Conservation (phyloP, 1,140 invertebrate species). For the Aphidius ervi region DNA sequence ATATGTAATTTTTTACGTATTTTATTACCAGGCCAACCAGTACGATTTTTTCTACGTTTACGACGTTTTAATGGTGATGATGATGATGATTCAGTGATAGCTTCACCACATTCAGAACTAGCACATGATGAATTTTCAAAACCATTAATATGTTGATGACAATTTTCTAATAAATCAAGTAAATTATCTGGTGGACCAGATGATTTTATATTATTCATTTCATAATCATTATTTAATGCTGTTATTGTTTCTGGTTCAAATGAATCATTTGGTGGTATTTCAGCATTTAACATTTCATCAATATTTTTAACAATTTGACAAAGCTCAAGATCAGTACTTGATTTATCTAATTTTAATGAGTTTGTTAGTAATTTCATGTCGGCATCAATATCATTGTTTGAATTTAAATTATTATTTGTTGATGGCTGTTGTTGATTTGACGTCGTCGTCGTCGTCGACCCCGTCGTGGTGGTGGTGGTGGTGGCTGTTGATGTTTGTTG, state of each 20-base stretch:
- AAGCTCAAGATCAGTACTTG: conserved; percentile 40
- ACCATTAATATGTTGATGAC: conserved; percentile 37
- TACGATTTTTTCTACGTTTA: conserved; percentile 55
- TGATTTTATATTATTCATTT: conserved; percentile 17
- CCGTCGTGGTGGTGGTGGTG: background rate
- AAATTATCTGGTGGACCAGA: conserved; percentile 45
- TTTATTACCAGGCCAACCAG: conserved; percentile 62
- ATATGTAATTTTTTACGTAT: conserved; percentile 40
- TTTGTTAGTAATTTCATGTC: conserved; percentile 11
- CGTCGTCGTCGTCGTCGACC: conserved; percentile 13
- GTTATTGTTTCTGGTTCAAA: conserved; percentile 32
- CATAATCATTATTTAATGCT: conserved; percentile 14
- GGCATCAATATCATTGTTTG: too few species aligned
- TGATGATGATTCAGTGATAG: conserved; percentile 34
- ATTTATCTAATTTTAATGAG: conserved; percentile 22
- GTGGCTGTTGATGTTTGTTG: too few species aligned
- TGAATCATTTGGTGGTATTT: conserved; percentile 27
- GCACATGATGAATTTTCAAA: conserved; percentile 47
- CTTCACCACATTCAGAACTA: conserved; percentile 49
- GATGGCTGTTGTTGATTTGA: conserved; percentile 15
- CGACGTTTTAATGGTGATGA: conserved; percentile 39
- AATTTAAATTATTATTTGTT: background rate
- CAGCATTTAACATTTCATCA: conserved; percentile 40
- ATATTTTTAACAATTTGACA: conserved; percentile 43
- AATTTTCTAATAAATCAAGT: conserved; percentile 46